Base-by-base conservation (phyloP, 2,797 vertebrate species). In the Carduelis carduelis region DNA sequence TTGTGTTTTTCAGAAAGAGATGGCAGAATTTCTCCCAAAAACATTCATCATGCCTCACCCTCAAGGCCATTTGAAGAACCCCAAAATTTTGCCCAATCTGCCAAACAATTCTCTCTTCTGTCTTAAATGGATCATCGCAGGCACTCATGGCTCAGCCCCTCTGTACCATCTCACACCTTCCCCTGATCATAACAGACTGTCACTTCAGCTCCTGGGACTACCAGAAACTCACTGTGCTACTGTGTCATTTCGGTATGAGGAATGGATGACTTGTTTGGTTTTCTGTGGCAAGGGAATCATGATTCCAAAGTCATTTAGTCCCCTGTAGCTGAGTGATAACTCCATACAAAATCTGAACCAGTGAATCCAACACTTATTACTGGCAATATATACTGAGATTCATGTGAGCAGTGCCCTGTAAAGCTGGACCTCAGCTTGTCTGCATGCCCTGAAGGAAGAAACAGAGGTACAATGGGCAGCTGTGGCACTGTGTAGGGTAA, bases 61-160 rank as follows among this genome's bases (percentile, higher is more conserved):
- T 39, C 26, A 53, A 11, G 20, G 32, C 6, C 14, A 37, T 19
- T 19, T 0, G 2, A 87, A 63, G 3, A 50, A 59, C 1, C 3
- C 11, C 30, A 8, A n/a, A 63, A 52, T 69, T 75, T 90, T 79
- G 7, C 11, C 23, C 12, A 24, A 37, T 22, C 14, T 3, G 2
- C 37, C 4, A 1, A 83, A 44, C 6, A 0, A 1, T 76, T 76
- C 18, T 66, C 22, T 59, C 24, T 64, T 60, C 24, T 9, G 4
- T 50, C 27, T 85, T 68, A 74, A 6, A 43, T 2, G 12, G 39
- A 28, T 70, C 37, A 34, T 47, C 12, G 30, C 3, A 35, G n/a
- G 2, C 4, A 3, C 27, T 3, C 44, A 1, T 4, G 41, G 16
- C 39, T 72, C 27, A 57, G 3, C 1, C 3, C 5, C 11, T 56